These are phyloP conservation scores for Sebastes vulpes DNA, from an alignment of 2,797 vertebrate species.

Conservation along the genomic window DNA sequence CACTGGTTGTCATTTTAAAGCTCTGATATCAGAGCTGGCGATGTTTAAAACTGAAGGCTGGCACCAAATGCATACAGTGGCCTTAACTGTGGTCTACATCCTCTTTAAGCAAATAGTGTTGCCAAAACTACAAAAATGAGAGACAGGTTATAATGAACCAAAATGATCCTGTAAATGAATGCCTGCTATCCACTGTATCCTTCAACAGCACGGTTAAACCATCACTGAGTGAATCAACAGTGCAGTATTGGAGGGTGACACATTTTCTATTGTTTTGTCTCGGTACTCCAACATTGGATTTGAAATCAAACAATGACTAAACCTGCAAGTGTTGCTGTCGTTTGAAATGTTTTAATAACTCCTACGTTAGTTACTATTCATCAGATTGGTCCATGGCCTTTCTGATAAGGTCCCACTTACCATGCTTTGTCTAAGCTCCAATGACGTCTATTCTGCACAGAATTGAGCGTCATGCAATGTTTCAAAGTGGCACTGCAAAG, in stretches of 20 bases:
- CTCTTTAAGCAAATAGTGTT: background rate
- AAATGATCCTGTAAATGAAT: background rate
- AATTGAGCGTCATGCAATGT: slow-evolving; percentile 8
- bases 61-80: background rate
- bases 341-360: slow-evolving; percentile 5
- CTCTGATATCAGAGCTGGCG: background rate
- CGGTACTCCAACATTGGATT: background rate
- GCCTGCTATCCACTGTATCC: background rate
- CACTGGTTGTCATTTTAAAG: background rate
- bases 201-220: background rate
- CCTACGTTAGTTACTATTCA: slow-evolving; percentile 17
- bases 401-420: slow-evolving; percentile 9
- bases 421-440: slow-evolving; percentile 2
- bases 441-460: slow-evolving; percentile 4
- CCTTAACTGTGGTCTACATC: background rate
- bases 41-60: background rate
- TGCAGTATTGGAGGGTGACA: background rate
- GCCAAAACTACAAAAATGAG: background rate
- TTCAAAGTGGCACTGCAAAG: slow-evolving; percentile 5
- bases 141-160: background rate
- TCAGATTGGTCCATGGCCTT: background rate
- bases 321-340: background rate
- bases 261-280: background rate
- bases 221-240: background rate
- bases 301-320: background rate